Conservation (phyloP, 2,797 vertebrate species). For the Glyptemys insculpta region DNA sequence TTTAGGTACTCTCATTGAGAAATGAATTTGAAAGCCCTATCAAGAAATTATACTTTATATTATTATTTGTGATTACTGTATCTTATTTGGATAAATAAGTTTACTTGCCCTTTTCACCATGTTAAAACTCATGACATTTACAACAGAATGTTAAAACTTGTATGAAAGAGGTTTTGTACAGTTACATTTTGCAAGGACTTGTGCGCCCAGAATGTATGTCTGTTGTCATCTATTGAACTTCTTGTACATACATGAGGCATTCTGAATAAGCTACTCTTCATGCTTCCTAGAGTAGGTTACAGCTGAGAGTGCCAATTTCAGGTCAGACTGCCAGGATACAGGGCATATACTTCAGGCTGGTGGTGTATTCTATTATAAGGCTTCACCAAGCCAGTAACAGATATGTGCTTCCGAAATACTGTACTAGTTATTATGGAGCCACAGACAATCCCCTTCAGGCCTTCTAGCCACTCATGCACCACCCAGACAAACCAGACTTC, state of each 20-base stretch:
- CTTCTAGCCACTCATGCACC: neutral
- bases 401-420: too few species aligned
- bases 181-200: neutral
- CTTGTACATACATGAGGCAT: neutral
- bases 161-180: neutral
- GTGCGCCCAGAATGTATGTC: neutral
- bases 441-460: too few species aligned
- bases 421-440: too few species aligned
- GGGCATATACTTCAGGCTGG: too few species aligned
- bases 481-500: neutral
- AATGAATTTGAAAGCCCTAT: neutral
- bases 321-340: too few species aligned
- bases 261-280: neutral
- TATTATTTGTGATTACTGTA: neutral
- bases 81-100: neutral
- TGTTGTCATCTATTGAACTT: neutral
- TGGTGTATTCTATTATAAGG: too few species aligned
- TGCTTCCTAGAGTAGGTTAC: too few species aligned
- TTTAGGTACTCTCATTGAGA: neutral
- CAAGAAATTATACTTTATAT: fast-evolving
- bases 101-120: neutral
- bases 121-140: neutral
- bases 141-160: neutral
- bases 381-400: too few species aligned
- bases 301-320: too few species aligned